A percentile compares a stretch with the other conserved stretches of the same genome.
These are phyloP conservation scores for Nasonia giraulti DNA, from an alignment of 1,140 invertebrate genomes.

Conservation along the genomic window DNA sequence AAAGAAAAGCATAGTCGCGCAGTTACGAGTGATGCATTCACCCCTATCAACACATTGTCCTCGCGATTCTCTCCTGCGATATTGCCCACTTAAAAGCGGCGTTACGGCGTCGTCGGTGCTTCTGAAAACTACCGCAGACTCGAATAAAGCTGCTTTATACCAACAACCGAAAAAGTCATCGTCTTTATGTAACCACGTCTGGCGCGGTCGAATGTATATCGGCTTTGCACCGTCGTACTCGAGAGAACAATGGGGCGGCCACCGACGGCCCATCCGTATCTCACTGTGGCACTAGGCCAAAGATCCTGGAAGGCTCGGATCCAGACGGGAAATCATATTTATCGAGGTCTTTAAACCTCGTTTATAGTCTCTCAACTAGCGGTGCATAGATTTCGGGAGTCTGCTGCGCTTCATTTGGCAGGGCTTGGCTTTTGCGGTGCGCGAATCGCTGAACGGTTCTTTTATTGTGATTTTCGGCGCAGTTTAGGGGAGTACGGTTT, in stretches of 20 bases:
- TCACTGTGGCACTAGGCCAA: background rate
- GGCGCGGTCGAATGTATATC: background rate
- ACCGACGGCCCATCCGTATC: background rate
- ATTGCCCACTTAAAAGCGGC: background rate
- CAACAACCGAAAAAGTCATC: background rate
- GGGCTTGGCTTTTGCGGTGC: background rate
- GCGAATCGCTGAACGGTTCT: background rate
- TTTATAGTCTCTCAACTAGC: constrained; percentile 2
- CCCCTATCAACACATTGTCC: background rate
- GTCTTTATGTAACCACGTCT: background rate
- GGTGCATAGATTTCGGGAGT: background rate
- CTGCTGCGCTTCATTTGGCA: background rate
- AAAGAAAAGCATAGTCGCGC: background rate
- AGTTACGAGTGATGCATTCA: background rate
- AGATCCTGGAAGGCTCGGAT: background rate
- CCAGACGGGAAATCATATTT: background rate
- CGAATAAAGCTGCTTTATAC: background rate
- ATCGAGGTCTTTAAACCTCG: constrained; percentile 11
- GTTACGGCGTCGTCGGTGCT: background rate
- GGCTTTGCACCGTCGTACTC: background rate
- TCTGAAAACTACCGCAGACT: background rate
- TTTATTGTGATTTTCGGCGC: background rate
- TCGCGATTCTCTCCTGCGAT: background rate
- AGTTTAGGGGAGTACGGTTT: background rate
- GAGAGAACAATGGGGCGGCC: background rate